Base-by-base conservation (phyloP, 2,888 invertebrate species). In the Trissolcus japonicus region DNA sequence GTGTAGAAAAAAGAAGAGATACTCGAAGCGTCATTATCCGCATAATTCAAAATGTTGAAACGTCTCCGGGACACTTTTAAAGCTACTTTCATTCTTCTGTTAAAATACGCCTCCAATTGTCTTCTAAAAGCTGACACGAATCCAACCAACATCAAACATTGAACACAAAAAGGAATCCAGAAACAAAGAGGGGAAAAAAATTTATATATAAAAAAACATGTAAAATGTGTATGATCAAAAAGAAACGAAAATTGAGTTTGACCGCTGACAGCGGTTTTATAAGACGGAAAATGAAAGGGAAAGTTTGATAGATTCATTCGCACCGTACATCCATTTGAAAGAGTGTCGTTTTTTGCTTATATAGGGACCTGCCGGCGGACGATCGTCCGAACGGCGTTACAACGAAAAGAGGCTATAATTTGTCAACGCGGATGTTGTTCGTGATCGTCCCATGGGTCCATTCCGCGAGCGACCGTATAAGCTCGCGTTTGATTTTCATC, bases 381-480 rank as follows among this genome's bases (percentile, higher is more conserved):
- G 16, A 17, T 1, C 16, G 80, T 82, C 76, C 81, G 82, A 82
- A 80, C 83, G 83, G 82, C 80, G 79, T 86, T 86, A 85, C 82
- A 88, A 89, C 86, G 87, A 88, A 89, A 89, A 87, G 86, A 89
- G 88, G 87, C 87, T 88, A 86, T 85, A 83, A 86, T 87, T 87
- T 86, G 86, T 88, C 86, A 87, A 87, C 86, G 86, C 87, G 85
- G 86, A 87, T 88, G 82, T 87, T 79, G 19, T 75, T 80, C 65
- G 77, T 78, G 60, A 72, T 41, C 56, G 54, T 76, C 69, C 78
- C 76, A 67, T 76, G 46, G 50, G 68, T 68, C 65, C 57, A 51
- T 63, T 79, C 72, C 79, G 66, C 79, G 76, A 80, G 77, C 77
- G 66, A 53, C 76, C 71, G 65, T 53, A 72, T 54, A 63, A 72